Conservation (phyloP, 2,113 vertebrate species). For the Mellivora capensis region DNA sequence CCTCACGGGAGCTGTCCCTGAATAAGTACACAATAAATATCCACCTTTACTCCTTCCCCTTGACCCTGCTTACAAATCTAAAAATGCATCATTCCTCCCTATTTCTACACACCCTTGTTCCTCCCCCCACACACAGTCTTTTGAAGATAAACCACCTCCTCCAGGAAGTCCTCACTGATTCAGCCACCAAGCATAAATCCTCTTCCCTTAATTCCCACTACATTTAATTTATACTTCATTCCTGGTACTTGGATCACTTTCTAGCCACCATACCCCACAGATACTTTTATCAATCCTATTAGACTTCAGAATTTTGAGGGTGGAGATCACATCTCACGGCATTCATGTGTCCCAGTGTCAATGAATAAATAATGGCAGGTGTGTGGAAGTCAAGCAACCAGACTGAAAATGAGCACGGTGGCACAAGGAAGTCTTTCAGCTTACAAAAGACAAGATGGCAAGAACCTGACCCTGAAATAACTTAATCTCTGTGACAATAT, state of each 20-base stretch:
- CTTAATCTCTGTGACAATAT: constrained; percentile 33
- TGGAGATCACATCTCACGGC: background rate
- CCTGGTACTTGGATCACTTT: background rate
- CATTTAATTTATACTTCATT: background rate
- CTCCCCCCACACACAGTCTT: background rate
- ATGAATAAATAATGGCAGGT: background rate
- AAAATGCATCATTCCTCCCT: background rate
- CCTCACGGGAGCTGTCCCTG: background rate
- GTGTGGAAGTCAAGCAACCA: background rate
- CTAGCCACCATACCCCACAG: background rate
- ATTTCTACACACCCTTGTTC: background rate
- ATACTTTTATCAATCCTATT: background rate
- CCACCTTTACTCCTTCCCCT: background rate
- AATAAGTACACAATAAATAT: background rate
- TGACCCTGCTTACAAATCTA: background rate
- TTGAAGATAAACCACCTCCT: background rate
- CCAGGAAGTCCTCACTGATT: background rate
- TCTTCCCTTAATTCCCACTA: background rate
- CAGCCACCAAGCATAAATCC: background rate
- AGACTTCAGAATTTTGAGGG: background rate
- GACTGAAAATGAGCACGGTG: background rate
- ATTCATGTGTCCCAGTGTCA: background rate
- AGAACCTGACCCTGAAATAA: constrained; percentile 37
- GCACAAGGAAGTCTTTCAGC: background rate
- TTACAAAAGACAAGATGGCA: background rate